Percentiles rank a stretch among this genome's conserved stretches.
These are phyloP conservation scores for Cephus nigrinus DNA, from an alignment of 2,888 invertebrate genomes.

Conservation along the genomic window DNA sequence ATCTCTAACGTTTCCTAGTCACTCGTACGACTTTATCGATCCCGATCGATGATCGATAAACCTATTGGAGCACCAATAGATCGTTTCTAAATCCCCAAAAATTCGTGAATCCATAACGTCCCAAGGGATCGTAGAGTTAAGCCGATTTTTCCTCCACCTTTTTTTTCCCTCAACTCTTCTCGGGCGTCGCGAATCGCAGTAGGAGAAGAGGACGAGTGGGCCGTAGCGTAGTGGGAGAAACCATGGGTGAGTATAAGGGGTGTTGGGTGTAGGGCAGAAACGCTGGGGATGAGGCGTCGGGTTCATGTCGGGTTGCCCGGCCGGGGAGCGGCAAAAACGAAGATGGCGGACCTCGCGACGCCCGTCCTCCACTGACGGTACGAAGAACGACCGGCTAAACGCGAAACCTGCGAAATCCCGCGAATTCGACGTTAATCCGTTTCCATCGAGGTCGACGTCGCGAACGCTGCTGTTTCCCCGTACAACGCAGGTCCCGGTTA, in stretches of 20 bases:
- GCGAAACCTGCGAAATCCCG: conserved; percentile 19
- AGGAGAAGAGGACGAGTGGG: conserved; percentile 14
- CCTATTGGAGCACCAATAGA: background rate
- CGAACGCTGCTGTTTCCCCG: background rate
- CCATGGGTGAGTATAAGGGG: conserved; percentile 24
- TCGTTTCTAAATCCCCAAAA: background rate
- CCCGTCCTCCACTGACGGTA: conserved; percentile 41
- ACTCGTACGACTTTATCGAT: background rate
- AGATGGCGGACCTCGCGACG: conserved; percentile 56
- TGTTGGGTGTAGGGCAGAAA: conserved; percentile 31
- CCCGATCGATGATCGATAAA: background rate
- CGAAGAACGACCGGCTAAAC: conserved; percentile 26
- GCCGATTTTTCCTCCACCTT: conserved; percentile 19
- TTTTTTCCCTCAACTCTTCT: conserved; percentile 3
- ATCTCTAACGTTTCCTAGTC: background rate
- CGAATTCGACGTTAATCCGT: conserved; percentile 10
- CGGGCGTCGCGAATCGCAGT: conserved; percentile 12
- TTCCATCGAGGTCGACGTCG: conserved; percentile 8
- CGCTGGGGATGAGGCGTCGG: conserved; percentile 42
- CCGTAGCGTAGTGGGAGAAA: conserved; percentile 11
- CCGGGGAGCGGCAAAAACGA: conserved; percentile 55
- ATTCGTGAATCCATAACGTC: conserved; percentile 16
- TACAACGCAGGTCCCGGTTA: background rate
- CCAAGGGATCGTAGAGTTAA: conserved; percentile 11
- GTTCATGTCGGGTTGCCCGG: conserved; percentile 42